Base-by-base conservation (phyloP, 2,113 vertebrate species). In the Gasterosteus nipponicus region DNA sequence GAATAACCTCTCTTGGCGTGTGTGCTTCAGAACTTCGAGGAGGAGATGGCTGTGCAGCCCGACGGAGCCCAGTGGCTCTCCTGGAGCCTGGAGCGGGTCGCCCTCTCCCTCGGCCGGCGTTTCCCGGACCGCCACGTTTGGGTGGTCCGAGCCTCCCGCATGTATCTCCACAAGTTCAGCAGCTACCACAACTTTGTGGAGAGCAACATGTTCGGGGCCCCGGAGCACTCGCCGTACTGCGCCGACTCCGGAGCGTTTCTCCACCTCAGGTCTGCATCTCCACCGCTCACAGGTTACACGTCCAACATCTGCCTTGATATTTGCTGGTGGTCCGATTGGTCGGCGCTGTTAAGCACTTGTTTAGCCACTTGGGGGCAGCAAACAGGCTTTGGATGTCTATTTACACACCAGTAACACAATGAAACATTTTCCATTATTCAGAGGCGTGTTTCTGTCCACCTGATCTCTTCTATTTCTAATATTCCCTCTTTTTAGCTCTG, bases 151-250 rank as follows among this genome's bases (percentile, higher is more conserved):
- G 96, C 97, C 33, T 98, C 97, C 18, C 94, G 91, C 72, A 97
- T 99, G 96, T 96, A 99, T 77, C 93, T 99, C 77, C 97, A 98
- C 92, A 99, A 98, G 91, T 99, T 99, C 94, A 98, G 96, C 94
- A 96, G 97, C 92, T 99, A 98, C 5, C 93, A 95, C 81, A 96
- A 99, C 92, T 99, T 99, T 73, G 97, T 99, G 88, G 94, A 93
- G 0, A 97, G 97, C 89, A 98, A 97, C 93, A 91, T 97, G 94
- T 99, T 99, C 81, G 98, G 98, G 57, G 97, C 97, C 2, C 98
- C 98, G 31, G 95, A 98, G 90, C 97, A 99, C 89, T 93, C 73
- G 7, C 35, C 88, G 5, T 96, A 98, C 90, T 94, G 77, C 9
- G 26, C 90, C 12, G 92, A 96, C 83, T 93, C 89, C 42, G 95